Base-by-base conservation (phyloP, 2,888 invertebrate species). In the Epistrophe eligans region DNA sequence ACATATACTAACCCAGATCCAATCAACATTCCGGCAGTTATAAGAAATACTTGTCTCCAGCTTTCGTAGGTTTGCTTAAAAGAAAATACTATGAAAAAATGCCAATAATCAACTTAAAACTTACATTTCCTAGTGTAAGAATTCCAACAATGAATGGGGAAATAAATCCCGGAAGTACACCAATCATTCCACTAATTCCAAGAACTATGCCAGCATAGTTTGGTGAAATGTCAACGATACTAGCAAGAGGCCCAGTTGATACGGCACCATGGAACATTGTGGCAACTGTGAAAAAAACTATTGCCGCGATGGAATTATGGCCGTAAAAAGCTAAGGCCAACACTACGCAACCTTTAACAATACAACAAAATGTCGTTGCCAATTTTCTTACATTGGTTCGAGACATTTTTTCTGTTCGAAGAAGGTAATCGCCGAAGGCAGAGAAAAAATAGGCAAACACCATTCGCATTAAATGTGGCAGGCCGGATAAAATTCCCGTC, bases 191-290 rank as follows among this genome's bases (percentile, higher is more conserved):
- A 60, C 94, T 93, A n/a, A 95, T 93, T 0, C 95, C 95, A 64
- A 95, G 92, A 2, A 95, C 92, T 38, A 96, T 93, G 87, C 94
- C 95, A 91, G 92, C 91, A 92, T 93, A 91, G 91, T 95, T 95
- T 0, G 95, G 95, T 77, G 95, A 95, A 64, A 96, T 93, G 89
- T 96, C 96, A 10, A 96, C 95, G 77, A 95, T 94, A 72, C 94
- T 95, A 4, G 96, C 95, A 43, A 96, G 91, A 1, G 95, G 95
- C 0, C 96, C 96, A 0, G 95, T 94, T 0, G 95, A 95, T 2
- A 95, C 94, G 0, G 95, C 95, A 0, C 96, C 96, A 90, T 95
- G 95, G 9, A 95, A 93, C 52, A 94, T 94, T 1, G 95, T 94
- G 0, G 96, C 95, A n/a, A 94, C 88, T 48, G 95, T 94, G 85